Evolutionary conservation across 2,888 invertebrate genomes (phyloP).

Genomic region (Strigamia crassipes): DNA sequence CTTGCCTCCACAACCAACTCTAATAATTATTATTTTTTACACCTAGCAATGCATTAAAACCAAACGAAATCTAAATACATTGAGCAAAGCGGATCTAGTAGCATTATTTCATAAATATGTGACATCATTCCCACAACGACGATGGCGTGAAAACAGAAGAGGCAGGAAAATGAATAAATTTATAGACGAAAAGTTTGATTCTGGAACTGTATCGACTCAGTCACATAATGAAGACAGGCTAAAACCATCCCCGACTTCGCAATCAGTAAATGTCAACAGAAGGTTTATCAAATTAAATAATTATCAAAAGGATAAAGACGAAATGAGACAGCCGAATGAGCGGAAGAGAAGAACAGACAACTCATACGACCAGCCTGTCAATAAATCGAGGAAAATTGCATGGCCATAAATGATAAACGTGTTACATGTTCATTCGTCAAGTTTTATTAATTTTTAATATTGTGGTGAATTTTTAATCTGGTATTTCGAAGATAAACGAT

Average conservation of each 20-base stretch:
- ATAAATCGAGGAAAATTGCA: background rate
- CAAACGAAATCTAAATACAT: background rate
- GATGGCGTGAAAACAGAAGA: slow-evolving; percentile 8
- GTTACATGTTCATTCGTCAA: background rate
- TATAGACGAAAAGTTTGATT: background rate
- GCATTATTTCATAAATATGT: slow-evolving; percentile 42
- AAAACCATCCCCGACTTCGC: background rate
- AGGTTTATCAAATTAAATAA: background rate
- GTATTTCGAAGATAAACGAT: too few species aligned
- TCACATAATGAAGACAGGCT: background rate
- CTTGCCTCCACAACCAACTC: background rate
- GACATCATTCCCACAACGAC: slow-evolving; percentile 1
- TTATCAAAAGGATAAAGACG: background rate
- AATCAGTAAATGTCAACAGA: background rate
- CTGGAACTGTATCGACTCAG: too few species aligned
- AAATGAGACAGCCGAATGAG: background rate
- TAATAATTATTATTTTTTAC: background rate
- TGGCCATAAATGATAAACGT: background rate
- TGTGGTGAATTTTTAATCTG: too few species aligned
- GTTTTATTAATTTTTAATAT: background rate
- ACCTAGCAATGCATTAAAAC: background rate
- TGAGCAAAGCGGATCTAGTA: slow-evolving; percentile 12
- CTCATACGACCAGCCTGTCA: background rate
- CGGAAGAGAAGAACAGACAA: background rate
- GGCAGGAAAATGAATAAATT: slow-evolving; percentile 35